phyloP scores from a whole-genome alignment of 2,888 invertebrate species.

The Drosophila mercatorum region DNA sequence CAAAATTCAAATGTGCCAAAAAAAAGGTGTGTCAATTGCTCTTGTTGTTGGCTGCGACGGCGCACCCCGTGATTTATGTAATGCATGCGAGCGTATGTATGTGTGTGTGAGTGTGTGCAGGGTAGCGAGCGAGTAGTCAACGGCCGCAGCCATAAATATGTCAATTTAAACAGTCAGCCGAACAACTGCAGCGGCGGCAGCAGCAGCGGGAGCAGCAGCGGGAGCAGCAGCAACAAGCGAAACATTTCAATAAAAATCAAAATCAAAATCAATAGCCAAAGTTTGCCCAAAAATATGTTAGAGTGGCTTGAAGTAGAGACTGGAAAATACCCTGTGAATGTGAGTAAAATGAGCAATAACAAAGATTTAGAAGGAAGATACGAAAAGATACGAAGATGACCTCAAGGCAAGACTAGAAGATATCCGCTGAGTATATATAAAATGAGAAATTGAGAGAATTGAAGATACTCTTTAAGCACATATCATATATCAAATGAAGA shows the following conservation, averaged over 20 bases:
- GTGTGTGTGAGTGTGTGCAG: not conserved
- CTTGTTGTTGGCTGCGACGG: conserved; percentile 34
- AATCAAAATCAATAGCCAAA: conserved; percentile 71
- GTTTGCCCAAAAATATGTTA: conserved; percentile 17
- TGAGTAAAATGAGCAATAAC: not conserved
- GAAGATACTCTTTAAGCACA: not conserved
- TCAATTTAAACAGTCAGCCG: conserved; percentile 68
- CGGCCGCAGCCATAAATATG: conserved; percentile 74
- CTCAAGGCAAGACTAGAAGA: no score
- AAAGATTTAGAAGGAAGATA: no score
- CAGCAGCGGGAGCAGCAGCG: conserved; percentile 40
- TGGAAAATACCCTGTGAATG: not conserved
- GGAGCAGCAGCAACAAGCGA: conserved; percentile 57
- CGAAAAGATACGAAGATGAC: no score
- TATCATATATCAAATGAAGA: no score
- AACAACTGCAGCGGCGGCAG: conserved; percentile 55
- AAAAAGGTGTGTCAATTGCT: conserved; percentile 63
- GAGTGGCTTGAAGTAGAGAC: not conserved
- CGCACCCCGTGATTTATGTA: conserved; percentile 74
- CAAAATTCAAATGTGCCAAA: conserved; percentile 59
- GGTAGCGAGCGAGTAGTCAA: conserved; percentile 26
- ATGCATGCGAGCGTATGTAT: conserved; percentile 44
- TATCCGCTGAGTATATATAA: not conserved
- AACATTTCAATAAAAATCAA: conserved; percentile 80
- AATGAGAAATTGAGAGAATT: not conserved